phyloP scores from a whole-genome alignment of 1,140 invertebrate species.

The Papilio machaon region DNA sequence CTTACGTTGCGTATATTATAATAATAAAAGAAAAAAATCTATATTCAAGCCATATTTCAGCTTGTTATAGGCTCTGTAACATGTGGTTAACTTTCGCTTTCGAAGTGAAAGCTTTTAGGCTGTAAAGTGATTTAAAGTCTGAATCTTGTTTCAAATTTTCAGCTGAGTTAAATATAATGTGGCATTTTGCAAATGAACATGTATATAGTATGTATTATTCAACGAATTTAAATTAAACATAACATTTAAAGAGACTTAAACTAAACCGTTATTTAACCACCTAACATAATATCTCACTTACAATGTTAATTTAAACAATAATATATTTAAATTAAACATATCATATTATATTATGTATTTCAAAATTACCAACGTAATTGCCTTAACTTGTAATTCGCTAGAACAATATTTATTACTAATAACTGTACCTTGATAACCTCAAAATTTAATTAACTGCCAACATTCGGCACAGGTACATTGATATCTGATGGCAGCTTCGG shows the following conservation, averaged over 20 bases:
- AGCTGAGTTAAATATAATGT: too few relatives aligned
- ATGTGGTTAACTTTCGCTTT: background rate
- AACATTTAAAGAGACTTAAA: background rate
- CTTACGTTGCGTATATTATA: too few relatives aligned
- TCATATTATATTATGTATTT: background rate
- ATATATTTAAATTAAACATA: background rate
- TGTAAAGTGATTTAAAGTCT: too few relatives aligned
- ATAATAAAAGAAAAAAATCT: background rate
- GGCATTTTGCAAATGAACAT: too few relatives aligned
- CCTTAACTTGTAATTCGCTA: background rate
- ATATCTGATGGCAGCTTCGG: background rate
- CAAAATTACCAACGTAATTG: background rate
- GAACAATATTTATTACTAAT: slow-evolving; percentile 27
- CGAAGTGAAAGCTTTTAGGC: background rate
- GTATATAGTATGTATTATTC: background rate
- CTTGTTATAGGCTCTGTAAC: background rate
- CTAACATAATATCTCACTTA: background rate
- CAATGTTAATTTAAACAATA: slow-evolving; percentile 6
- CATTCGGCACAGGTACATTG: slow-evolving; percentile 7
- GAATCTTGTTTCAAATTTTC: too few relatives aligned
- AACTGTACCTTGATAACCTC: slow-evolving; percentile 13
- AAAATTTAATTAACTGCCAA: slow-evolving; percentile 19
- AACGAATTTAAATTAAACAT: background rate
- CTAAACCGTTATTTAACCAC: background rate
- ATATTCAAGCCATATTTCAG: background rate